Conservation (phyloP, 2,113 vertebrate species). For the Sinosuthora webbiana region DNA sequence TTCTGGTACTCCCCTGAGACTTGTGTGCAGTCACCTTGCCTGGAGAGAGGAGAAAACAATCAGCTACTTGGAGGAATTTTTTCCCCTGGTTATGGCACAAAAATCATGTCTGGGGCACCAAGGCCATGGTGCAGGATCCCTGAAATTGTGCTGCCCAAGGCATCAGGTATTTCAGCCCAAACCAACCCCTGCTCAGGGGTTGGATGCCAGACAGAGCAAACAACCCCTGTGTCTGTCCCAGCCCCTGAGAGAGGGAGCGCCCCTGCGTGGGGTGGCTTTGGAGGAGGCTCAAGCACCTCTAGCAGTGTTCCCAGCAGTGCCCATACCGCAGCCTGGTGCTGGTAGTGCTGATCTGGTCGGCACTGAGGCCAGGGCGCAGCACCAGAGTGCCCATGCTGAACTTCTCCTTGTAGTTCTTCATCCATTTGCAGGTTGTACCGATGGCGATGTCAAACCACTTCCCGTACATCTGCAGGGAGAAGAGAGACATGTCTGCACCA, state of each 20-base stretch:
- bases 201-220: not conserved
- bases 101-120: not conserved
- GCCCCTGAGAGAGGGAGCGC: not conserved
- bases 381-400: constrained; percentile 76
- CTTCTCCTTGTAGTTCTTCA: constrained; percentile 65
- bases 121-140: not conserved
- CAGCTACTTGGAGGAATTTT: not conserved
- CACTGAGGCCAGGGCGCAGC: constrained; percentile 50
- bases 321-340: constrained; percentile 70
- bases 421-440: constrained; percentile 74
- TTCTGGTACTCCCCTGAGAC: constrained; percentile 61
- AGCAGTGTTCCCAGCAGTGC: not conserved
- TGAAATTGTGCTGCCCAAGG: accelerated
- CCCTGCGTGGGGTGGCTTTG: not conserved
- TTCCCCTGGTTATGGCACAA: not conserved
- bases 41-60: constrained; percentile 17
- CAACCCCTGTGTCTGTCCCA: not conserved
- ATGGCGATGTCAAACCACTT: constrained; percentile 87
- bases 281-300: not conserved
- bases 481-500: not conserved
- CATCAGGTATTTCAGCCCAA: not conserved
- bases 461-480: constrained; percentile 71
- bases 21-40: constrained; percentile 66
- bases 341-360: constrained; percentile 22
- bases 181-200: not conserved